A percentile compares a stretch with the other conserved stretches of the same genome.
Conservation (phyloP, 1,140 invertebrate species). For the Cardiocondyla obscurior region DNA sequence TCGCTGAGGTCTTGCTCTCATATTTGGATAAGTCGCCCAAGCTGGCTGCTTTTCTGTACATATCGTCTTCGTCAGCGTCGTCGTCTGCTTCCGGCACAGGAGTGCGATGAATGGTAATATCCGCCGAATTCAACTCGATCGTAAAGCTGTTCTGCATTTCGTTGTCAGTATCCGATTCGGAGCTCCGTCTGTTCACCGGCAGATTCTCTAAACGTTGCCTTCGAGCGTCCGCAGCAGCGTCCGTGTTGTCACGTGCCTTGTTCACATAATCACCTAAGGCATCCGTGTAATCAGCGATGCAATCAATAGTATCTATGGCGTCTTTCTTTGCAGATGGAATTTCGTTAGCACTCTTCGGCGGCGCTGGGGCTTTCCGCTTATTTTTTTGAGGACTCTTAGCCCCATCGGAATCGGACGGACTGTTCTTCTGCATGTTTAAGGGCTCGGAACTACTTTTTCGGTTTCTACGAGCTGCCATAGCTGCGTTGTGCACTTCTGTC, state of each 20-base stretch:
- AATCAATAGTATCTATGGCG: slow-evolving; percentile 64
- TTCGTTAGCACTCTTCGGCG: slow-evolving; percentile 82
- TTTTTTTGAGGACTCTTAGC: slow-evolving; percentile 85
- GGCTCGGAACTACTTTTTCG: slow-evolving; percentile 84
- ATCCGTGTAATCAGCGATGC: slow-evolving; percentile 75
- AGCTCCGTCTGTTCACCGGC: slow-evolving; percentile 76
- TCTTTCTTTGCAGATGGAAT: slow-evolving; percentile 30
- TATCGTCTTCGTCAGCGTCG: slow-evolving; percentile 85
- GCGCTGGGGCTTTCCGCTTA: slow-evolving; percentile 90
- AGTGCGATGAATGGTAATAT: slow-evolving; percentile 90
- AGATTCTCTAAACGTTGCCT: slow-evolving; percentile 63
- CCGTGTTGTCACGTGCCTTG: slow-evolving; percentile 66
- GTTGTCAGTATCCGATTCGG: slow-evolving; percentile 84
- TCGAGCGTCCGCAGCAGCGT: slow-evolving; percentile 65
- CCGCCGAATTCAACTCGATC: slow-evolving; percentile 89
- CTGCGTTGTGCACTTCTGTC: slow-evolving; percentile 89
- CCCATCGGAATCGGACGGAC: slow-evolving; percentile 59
- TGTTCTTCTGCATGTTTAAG: slow-evolving; percentile 58
- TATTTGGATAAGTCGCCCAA: slow-evolving; percentile 91
- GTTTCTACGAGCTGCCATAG: slow-evolving; percentile 87
- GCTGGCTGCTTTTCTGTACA: slow-evolving; percentile 91
- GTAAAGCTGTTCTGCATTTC: slow-evolving; percentile 83
- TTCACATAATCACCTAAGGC: slow-evolving; percentile 68
- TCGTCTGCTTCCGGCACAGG: slow-evolving; percentile 85
- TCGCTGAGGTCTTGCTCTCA: slow-evolving; percentile 85